Evolutionary conservation across 2,888 invertebrate genomes (phyloP), one percentile per base, ranked within the genome.

Genomic region (Agrotis ipsilon): DNA sequence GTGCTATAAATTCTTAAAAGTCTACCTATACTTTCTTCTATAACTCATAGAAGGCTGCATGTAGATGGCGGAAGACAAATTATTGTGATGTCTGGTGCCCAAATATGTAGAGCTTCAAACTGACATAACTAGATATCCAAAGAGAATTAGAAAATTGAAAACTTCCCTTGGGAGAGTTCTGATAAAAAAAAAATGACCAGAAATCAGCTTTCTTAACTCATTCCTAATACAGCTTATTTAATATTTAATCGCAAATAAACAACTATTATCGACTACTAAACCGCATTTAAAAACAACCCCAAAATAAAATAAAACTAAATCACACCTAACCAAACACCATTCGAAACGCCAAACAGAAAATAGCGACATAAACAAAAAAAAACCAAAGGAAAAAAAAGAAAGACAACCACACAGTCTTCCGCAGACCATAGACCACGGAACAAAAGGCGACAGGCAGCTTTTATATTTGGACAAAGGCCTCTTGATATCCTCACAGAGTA

Each of bases 381-480:
- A 57, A 51, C 24, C 24, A 52, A 72, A 68, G 43, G 57, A 51
- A 70, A 69, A 78, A 72, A 78, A 78, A 78, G 81, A 71, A 75
- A 81, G 74, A 69, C 72, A 78, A 80, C 68, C 81, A 77, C 65
- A 79, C 81, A 82, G 85, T 86, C 84, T 86, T 85, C 80, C 75
- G 73, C 75, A 75, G 72, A 75, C 81, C 80, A 81, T 80, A 79
- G 80, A 78, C 71, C 73, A 66, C 74, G 82, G 82, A 89, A 90
- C 88, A 90, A 92, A 89, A 86, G 87, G 81, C 82, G 80, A 80
- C 84, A 85, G 83, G 73, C n/a, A 60, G 87, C 88, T 88, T 90
- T 91, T 89, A 90, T 89, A 89, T 92, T 91, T 89, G 82, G 88
- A 92, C 92, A 93, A 92, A 90, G 82, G 90, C 68, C 85, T 80